Conservation (phyloP, 64 coral and sea anemone species). For the Acropora yongei region DNA sequence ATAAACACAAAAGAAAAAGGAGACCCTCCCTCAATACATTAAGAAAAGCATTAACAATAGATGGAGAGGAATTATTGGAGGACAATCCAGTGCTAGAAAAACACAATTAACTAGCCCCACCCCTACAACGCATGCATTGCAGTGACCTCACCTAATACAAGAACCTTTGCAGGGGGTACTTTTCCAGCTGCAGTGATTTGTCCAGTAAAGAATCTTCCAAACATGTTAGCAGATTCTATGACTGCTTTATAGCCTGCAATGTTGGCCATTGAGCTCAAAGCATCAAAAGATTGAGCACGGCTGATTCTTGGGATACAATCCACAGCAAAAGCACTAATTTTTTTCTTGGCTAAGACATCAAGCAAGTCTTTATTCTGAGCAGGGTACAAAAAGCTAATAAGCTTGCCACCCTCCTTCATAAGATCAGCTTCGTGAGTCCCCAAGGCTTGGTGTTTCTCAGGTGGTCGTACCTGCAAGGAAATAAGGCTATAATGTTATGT, state of each 20-base stretch:
- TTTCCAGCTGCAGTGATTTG: slow-evolving; percentile 99
- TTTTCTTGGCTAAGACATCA: slow-evolving; percentile 69
- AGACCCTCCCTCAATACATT: no score
- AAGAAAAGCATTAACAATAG: no score
- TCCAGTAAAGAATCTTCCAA: slow-evolving; percentile 98
- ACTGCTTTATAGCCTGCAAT: slow-evolving; percentile 99
- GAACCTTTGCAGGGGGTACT: slow-evolving; percentile 96
- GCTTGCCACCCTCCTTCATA: slow-evolving; percentile 89
- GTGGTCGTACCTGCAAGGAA: slow-evolving; percentile 80
- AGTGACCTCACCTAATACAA: slow-evolving; percentile 78
- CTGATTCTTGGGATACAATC: slow-evolving; percentile 98
- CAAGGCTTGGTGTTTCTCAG: slow-evolving; percentile 63
- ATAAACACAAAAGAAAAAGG: no score
- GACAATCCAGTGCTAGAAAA: background rate
- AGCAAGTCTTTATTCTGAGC: slow-evolving; percentile 95
- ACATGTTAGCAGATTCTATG: slow-evolving; percentile 94
- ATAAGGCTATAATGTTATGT: background rate
- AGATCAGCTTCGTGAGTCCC: slow-evolving; percentile 87
- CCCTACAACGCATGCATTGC: no score
- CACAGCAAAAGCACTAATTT: slow-evolving; percentile 93
- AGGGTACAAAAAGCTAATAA: slow-evolving; percentile 97
- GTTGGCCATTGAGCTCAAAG: slow-evolving; percentile 96
- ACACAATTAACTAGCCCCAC: background rate
- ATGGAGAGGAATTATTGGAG: no score
- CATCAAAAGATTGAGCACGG: slow-evolving; percentile 91